Percentiles rank a stretch among this genome's conserved stretches.
Conservation (phyloP, 2,888 invertebrate genomes). For the Nowickia ferox region DNA sequence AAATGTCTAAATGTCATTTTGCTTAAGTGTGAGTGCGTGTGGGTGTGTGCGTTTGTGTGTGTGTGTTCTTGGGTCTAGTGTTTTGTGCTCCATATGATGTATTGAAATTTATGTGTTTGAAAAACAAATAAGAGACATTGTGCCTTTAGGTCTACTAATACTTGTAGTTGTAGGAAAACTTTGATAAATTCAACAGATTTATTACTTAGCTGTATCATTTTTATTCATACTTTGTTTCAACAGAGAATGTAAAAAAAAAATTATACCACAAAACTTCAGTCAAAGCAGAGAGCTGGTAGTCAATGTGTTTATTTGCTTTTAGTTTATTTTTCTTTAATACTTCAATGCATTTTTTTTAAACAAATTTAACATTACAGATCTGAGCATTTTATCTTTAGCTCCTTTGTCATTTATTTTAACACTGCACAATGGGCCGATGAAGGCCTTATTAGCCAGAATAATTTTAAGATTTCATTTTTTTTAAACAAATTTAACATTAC, state of each 20-base stretch:
- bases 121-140: conserved; percentile 45
- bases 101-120: conserved; percentile 41
- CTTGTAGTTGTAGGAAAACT: conserved; percentile 48
- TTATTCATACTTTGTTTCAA: not conserved
- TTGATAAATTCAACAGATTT: conserved; percentile 75
- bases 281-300: not conserved
- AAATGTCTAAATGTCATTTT: conserved; percentile 38
- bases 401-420: conserved; percentile 9
- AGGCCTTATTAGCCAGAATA: too few relatives aligned
- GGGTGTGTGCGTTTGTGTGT: too few relatives aligned
- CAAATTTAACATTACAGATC: conserved; percentile 13
- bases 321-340: not conserved
- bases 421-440: not conserved
- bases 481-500: conserved; percentile 12
- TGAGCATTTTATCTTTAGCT: not conserved
- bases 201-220: conserved; percentile 63
- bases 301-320: conserved; percentile 33
- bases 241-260: not conserved
- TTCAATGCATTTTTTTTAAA: not conserved
- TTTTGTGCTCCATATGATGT: not conserved
- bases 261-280: not conserved
- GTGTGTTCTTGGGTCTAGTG: not conserved
- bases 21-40: not conserved
- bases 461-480: not conserved
- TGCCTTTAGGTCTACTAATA: conserved; percentile 21